Evolutionary conservation across 2,113 vertebrate genomes (phyloP).

Genomic region (Tetrax tetrax): DNA sequence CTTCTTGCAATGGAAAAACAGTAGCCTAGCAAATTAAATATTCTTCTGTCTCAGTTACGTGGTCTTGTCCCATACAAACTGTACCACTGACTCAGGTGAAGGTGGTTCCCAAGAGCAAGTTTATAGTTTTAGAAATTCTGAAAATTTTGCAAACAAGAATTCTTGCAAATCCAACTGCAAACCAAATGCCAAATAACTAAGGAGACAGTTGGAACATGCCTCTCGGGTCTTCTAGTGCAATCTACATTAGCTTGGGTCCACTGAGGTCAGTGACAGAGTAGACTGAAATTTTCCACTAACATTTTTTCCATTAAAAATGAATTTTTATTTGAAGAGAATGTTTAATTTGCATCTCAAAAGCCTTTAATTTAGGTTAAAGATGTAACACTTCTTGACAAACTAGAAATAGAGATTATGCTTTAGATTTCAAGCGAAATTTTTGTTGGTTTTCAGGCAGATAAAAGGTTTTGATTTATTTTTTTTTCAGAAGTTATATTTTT

Average conservation of each 20-base stretch:
- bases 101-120: neutral
- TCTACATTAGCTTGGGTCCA: neutral
- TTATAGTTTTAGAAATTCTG: neutral
- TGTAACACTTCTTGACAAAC: neutral
- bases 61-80: neutral
- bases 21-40: neutral
- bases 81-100: neutral
- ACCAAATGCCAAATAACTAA: neutral
- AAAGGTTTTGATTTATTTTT: neutral
- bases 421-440: neutral
- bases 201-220: neutral
- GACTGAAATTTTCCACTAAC: neutral
- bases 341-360: neutral
- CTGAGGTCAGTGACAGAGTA: neutral
- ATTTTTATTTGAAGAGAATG: neutral
- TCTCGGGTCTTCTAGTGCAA: neutral
- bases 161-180: neutral
- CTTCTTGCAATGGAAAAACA: neutral
- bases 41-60: neutral
- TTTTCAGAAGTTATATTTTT: neutral
- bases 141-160: neutral
- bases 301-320: neutral
- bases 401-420: neutral
- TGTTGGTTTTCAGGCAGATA: neutral
- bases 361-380: neutral